These are phyloP conservation scores for Anomalospiza imberbis DNA, from an alignment of 2,797 vertebrate genomes.

Conservation along the genomic window DNA sequence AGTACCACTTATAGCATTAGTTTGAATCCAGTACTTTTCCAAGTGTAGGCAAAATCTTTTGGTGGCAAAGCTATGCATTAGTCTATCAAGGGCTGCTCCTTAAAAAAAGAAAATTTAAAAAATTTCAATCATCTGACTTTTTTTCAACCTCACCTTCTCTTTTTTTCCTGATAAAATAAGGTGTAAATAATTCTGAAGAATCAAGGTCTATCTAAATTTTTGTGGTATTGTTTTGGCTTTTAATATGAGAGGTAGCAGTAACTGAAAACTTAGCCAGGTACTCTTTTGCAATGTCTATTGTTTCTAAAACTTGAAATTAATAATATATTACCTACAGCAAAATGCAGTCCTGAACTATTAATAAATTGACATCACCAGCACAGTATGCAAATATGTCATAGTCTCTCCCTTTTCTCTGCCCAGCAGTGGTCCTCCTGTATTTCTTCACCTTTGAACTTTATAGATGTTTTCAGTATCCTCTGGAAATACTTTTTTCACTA, in stretches of 20 bases:
- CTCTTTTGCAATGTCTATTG: neutral
- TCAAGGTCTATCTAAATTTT: neutral
- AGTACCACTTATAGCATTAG: neutral
- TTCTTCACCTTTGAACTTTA: neutral
- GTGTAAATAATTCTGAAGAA: neutral
- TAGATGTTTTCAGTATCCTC: neutral
- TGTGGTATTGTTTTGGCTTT: neutral
- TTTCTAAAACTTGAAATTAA: neutral
- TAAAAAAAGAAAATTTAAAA: neutral
- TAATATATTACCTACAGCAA: neutral
- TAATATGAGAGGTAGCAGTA: neutral
- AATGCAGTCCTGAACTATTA: neutral
- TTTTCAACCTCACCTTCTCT: neutral
- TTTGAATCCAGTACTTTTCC: neutral
- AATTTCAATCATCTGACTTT: neutral
- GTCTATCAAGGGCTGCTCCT: neutral
- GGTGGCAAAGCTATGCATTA: neutral
- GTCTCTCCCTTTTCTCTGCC: neutral
- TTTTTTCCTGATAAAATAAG: neutral
- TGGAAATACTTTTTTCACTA: neutral
- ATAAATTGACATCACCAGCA: neutral
- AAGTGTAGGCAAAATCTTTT: neutral
- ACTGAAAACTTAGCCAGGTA: neutral
- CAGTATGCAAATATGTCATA: too few relatives aligned
- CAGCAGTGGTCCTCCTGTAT: neutral